Conservation (phyloP, 23 tunicate genomes). For the Halocynthia roretzi region DNA sequence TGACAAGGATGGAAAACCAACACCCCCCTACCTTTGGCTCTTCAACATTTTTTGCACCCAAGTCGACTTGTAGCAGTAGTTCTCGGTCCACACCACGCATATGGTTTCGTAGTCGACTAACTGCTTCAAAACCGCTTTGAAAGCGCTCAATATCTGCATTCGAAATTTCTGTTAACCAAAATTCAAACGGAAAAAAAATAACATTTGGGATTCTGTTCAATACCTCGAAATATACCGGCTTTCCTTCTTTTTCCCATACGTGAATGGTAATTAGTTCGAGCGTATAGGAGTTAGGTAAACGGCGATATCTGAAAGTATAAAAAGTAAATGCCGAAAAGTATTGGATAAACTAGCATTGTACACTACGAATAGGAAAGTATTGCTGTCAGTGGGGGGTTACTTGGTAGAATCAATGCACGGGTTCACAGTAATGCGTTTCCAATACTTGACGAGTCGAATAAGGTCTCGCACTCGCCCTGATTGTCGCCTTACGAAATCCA, state of each 20-base stretch:
- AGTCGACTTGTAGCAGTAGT: constrained; percentile 22
- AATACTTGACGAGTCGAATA: constrained; percentile 42
- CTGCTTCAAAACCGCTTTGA: constrained; percentile 28
- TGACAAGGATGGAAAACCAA: neutral
- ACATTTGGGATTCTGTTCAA: neutral
- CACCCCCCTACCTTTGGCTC: constrained; percentile 8
- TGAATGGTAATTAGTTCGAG: constrained; percentile 45
- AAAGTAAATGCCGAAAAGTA: neutral
- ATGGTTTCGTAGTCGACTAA: constrained; percentile 32
- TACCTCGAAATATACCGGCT: constrained; percentile 47
- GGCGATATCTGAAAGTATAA: constrained; percentile 23
- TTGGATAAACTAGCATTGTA: too few relatives aligned
- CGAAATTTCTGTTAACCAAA: too few relatives aligned
- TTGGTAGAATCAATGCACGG: too few relatives aligned
- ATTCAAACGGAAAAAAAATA: neutral
- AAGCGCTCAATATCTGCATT: constrained; percentile 27
- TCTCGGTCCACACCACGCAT: constrained; percentile 36
- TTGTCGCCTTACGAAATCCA: constrained; percentile 42
- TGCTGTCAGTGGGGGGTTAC: too few relatives aligned
- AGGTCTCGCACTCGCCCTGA: constrained; percentile 32
- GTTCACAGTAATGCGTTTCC: constrained; percentile 26
- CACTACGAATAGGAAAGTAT: too few relatives aligned
- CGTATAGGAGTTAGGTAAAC: constrained; percentile 51
- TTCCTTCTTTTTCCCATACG: constrained; percentile 43
- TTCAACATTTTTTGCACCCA: constrained; percentile 16